Evolutionary conservation across 2,797 vertebrate genomes (phyloP).

Genomic region (Leptoclinus maculatus): DNA sequence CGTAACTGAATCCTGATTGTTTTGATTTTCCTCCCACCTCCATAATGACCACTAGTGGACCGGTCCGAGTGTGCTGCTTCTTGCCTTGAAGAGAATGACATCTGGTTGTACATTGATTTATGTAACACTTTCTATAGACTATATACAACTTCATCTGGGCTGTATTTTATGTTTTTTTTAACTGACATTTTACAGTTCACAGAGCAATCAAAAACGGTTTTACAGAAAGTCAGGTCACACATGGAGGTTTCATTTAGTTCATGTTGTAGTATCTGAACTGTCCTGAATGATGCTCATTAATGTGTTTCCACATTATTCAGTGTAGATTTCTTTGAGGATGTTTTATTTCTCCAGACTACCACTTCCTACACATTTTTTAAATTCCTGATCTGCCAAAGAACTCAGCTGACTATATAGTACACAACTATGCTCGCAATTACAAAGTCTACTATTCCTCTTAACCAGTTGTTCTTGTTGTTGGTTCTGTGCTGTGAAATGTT

Average conservation of each 20-base stretch:
- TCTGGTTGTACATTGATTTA: slow-evolving; percentile 26
- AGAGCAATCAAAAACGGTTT: neutral
- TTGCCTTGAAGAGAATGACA: slow-evolving; percentile 44
- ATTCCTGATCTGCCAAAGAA: slow-evolving; percentile 36
- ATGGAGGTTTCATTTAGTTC: neutral
- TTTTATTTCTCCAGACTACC: slow-evolving; percentile 37
- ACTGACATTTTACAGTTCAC: slow-evolving; percentile 18
- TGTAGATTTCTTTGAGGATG: neutral
- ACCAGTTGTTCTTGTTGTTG: slow-evolving; percentile 8
- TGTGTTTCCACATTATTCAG: neutral
- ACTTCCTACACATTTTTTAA: slow-evolving; percentile 2
- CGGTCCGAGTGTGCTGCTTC: slow-evolving; percentile 21
- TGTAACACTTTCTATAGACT: slow-evolving; percentile 13
- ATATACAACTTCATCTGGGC: neutral
- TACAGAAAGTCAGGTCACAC: neutral
- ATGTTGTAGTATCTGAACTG: neutral
- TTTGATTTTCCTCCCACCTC: neutral
- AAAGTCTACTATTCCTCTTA: slow-evolving; percentile 6
- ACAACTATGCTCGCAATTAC: slow-evolving; percentile 42
- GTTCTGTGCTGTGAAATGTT: slow-evolving; percentile 38
- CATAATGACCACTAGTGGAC: slow-evolving; percentile 14
- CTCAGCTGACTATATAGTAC: neutral
- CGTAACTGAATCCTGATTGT: slow-evolving; percentile 84
- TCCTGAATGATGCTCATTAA: neutral
- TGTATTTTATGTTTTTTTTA: slow-evolving; percentile 26